Evolutionary conservation across 1,140 invertebrate species (phyloP).

Genomic region (Ceratoteleas bidentatus): DNA sequence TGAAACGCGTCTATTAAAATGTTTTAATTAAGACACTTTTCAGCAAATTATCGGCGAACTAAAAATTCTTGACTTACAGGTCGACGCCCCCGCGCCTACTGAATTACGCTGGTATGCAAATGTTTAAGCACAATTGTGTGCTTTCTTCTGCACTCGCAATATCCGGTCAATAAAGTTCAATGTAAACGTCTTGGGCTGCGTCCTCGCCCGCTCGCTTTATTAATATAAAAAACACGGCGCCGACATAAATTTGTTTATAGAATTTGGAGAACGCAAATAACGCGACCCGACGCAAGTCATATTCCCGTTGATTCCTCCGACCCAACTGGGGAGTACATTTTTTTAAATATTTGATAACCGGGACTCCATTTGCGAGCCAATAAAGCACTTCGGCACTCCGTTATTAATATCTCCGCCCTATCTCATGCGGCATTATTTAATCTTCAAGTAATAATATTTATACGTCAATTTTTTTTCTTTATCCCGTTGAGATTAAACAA

Average conservation of each 20-base stretch:
- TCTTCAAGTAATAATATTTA: slow-evolving; percentile 31
- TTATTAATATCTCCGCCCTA: slow-evolving; percentile 33
- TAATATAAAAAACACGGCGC: slow-evolving; percentile 27
- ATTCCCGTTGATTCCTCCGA: slow-evolving; percentile 11
- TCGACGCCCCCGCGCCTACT: slow-evolving; percentile 66
- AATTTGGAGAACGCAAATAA: slow-evolving; percentile 41
- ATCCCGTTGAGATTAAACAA: slow-evolving; percentile 21
- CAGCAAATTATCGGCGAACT: slow-evolving; percentile 70
- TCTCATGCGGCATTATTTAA: slow-evolving; percentile 21
- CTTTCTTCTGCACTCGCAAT: slow-evolving; percentile 44
- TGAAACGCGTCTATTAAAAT: too few relatives aligned
- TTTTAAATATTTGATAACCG: slow-evolving; percentile 39
- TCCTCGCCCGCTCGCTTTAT: slow-evolving; percentile 22
- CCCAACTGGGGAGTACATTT: slow-evolving; percentile 11
- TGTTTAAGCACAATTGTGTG: slow-evolving; percentile 51
- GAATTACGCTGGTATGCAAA: slow-evolving; percentile 72
- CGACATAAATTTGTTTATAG: slow-evolving; percentile 17
- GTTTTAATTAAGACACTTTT: too few relatives aligned
- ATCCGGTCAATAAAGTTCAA: slow-evolving; percentile 52
- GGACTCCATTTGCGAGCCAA: slow-evolving; percentile 37
- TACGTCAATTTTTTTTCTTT: slow-evolving; percentile 35
- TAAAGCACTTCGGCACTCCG: slow-evolving; percentile 25
- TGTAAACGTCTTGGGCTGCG: slow-evolving; percentile 28
- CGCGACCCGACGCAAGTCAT: slow-evolving; percentile 21
- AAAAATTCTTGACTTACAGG: slow-evolving; percentile 74